Percentiles rank a stretch among this genome's conserved stretches.
These are phyloP conservation scores for Zoroaster sp. DNA, from an alignment of 53 echinoderm and acorn worm species.

Conservation along the genomic window DNA sequence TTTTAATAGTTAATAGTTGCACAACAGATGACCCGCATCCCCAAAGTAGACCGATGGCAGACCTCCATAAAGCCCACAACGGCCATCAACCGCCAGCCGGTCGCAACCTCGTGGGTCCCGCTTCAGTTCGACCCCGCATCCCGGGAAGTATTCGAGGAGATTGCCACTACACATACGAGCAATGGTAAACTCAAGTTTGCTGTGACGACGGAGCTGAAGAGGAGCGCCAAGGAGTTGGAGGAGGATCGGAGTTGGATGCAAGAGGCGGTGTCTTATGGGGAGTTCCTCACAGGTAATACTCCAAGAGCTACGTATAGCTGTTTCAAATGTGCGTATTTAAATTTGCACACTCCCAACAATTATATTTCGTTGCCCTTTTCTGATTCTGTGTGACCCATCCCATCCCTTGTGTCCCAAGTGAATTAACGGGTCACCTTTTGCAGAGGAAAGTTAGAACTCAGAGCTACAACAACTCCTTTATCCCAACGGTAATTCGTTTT, in stretches of 20 bases:
- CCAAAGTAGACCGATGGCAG: constrained; percentile 29
- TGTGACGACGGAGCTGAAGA: constrained; percentile 12
- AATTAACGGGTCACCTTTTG: too few relatives aligned
- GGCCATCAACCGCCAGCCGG: not conserved
- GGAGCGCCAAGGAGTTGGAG: constrained; percentile 12
- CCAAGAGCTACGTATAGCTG: too few relatives aligned
- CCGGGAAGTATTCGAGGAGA: constrained; percentile 32
- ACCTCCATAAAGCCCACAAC: not conserved
- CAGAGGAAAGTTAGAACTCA: too few relatives aligned
- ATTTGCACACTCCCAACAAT: too few relatives aligned
- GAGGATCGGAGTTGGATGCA: not conserved
- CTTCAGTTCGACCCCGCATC: constrained; percentile 24
- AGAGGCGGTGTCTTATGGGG: constrained; percentile 23
- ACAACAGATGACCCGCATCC: not conserved
- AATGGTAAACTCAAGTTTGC: constrained; percentile 39
- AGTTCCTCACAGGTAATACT: constrained; percentile 19
- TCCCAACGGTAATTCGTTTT: too few relatives aligned
- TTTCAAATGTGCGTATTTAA: too few relatives aligned
- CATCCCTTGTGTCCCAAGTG: too few relatives aligned
- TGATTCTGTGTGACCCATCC: too few relatives aligned
- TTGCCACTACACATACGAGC: constrained; percentile 12
- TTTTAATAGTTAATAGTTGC: not conserved
- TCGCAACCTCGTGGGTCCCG: constrained; percentile 18
- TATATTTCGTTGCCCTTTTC: too few relatives aligned
- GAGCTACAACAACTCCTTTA: too few relatives aligned